phyloP scores from a whole-genome alignment of 2,113 vertebrate species.

The Columba janthina region DNA sequence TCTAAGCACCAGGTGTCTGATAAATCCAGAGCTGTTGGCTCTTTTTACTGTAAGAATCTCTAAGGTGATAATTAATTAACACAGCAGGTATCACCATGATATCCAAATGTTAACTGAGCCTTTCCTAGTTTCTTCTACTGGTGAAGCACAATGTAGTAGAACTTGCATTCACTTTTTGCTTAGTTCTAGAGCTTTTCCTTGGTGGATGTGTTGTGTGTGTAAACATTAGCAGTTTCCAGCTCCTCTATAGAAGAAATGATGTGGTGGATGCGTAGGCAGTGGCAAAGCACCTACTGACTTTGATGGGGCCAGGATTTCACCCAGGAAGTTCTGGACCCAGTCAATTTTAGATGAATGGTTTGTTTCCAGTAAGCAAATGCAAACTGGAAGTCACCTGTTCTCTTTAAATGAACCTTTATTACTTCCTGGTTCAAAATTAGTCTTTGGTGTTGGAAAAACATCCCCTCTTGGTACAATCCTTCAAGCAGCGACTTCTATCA shows the following conservation, averaged over 20 bases:
- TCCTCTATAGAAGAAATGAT: neutral
- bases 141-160: neutral
- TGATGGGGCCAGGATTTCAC: neutral
- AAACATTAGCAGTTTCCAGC: neutral
- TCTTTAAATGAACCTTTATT: neutral
- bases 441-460: neutral
- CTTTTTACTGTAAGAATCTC: neutral
- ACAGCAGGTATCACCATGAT: neutral
- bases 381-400: slow-evolving; percentile 13
- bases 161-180: neutral
- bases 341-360: neutral
- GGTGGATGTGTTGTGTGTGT: neutral
- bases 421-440: neutral
- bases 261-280: neutral
- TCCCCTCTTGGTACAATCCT: neutral
- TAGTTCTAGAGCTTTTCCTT: neutral
- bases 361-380: slow-evolving; percentile 22
- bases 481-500: neutral
- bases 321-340: neutral
- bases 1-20: neutral
- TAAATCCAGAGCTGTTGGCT: neutral
- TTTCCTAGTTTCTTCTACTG: neutral
- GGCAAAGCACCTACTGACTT: neutral
- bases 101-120: neutral
- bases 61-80: neutral